Base-by-base conservation (phyloP, 1,140 invertebrate species). In the Neodiprion virginianus region DNA sequence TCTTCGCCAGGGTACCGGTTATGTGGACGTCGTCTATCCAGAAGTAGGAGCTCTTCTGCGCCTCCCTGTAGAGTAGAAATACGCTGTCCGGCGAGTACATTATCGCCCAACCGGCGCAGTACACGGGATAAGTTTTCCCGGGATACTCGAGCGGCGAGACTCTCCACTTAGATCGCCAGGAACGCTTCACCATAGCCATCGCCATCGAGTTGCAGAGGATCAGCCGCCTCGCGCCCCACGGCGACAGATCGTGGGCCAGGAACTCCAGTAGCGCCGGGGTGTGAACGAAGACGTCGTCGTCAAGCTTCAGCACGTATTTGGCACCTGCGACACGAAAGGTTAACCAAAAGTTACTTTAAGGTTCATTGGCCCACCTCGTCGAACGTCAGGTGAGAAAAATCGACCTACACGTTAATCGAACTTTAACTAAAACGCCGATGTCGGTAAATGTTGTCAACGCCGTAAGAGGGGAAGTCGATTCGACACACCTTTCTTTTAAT, bases 11-110 rank as follows among this genome's bases (percentile, higher is more conserved):
- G 9, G 92, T 92, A 48, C 95, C 95, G 1, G 95, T 96, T 21
- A 96, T 89, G 78, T 94, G 92, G 11, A 96, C 94, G 87, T 96
- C 95, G 83, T 96, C 95, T 69, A 96, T 95, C 95, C 95, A 96
- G 88, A 96, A 96, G 84, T 93, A 95, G 7, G 88, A 86, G 11
- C 90, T 82, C 67, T 84, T 88, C 81, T 94, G 93, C 3, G 92
- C 92, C 73, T 91, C 89, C 72, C 86, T 86, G 75, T 94, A 94
- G n/a, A 95, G 81, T 21, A 90, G 83, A 78, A 91, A 91, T 40
- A 92, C 90, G 53, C 93, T 92, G 85, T 95, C 93, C 12, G 92
- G 89, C 0, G 94, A 93, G 79, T 94, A 94, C 7, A 95, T 81
- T 23, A 95, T 91, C 7, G 91, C 92, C 92, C 93, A 95, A 17